phyloP scores from a whole-genome alignment of 2,113 vertebrate species.

The Rhombomys opimus region DNA sequence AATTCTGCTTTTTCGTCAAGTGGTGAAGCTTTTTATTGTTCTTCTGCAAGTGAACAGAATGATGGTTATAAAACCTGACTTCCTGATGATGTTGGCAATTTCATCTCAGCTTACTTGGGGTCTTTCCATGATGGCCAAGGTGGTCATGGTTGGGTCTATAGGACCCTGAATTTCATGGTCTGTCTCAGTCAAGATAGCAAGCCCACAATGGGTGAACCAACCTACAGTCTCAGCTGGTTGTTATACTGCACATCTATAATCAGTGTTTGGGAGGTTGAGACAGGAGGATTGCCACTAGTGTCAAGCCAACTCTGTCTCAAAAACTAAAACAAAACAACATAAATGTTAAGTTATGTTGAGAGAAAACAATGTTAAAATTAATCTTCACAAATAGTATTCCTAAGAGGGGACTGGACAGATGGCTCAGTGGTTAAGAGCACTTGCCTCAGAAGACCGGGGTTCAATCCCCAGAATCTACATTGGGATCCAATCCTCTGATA shows the following conservation, averaged over 20 bases:
- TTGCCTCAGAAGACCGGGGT: background rate
- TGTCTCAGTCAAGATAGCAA: background rate
- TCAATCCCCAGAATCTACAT: background rate
- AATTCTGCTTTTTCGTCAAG: background rate
- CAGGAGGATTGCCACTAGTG: background rate
- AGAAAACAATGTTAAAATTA: slow-evolving; percentile 10
- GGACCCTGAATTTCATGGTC: background rate
- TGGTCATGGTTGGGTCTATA: rapidly evolving
- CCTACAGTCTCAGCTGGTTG: background rate
- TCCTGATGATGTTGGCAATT: background rate
- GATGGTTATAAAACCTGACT: background rate
- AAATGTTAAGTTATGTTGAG: background rate
- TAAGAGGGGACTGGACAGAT: background rate
- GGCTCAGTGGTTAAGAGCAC: background rate
- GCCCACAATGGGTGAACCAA: background rate
- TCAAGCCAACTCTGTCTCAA: background rate
- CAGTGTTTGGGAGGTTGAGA: background rate
- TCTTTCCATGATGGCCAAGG: background rate
- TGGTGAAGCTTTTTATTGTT: background rate
- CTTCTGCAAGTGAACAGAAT: background rate
- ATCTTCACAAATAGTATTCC: background rate
- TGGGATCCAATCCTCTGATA: background rate
- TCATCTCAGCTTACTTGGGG: background rate
- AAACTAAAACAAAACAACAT: background rate
- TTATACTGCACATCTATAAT: background rate